phyloP scores from a whole-genome alignment of 2,888 invertebrate genomes.

The Theodoxus fluviatilis region DNA sequence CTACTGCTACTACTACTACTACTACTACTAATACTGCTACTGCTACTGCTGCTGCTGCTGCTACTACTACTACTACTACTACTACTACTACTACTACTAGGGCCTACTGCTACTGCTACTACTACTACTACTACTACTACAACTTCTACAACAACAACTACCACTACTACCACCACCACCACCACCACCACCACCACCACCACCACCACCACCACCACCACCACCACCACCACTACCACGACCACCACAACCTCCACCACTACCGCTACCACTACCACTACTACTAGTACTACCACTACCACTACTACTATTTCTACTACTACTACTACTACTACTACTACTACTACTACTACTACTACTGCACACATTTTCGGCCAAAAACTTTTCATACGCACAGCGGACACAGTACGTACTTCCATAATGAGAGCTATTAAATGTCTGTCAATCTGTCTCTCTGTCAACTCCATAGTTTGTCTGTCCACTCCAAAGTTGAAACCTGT shows the following conservation, averaged over 20 bases:
- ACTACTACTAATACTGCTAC: slow-evolving; percentile 13
- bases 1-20: slow-evolving; percentile 17
- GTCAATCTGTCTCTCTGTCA: too few relatives aligned
- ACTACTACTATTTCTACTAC: slow-evolving; percentile 5
- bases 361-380: background rate
- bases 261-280: slow-evolving; percentile 18
- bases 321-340: background rate
- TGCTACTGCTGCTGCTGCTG: slow-evolving; percentile 9
- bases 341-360: background rate
- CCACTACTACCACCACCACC: slow-evolving; percentile 17
- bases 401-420: too few relatives aligned
- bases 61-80: slow-evolving; percentile 15
- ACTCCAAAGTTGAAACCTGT: too few relatives aligned
- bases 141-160: background rate
- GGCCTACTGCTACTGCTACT: slow-evolving; percentile 9
- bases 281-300: slow-evolving; percentile 18
- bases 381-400: too few relatives aligned
- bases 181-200: slow-evolving; percentile 21
- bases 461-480: too few relatives aligned
- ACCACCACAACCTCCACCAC: slow-evolving; percentile 14
- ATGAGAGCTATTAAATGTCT: too few relatives aligned
- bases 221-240: slow-evolving; percentile 19
- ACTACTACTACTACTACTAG: slow-evolving; percentile 1
- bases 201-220: slow-evolving; percentile 15
- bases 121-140: slow-evolving; percentile 22